Base-by-base conservation (phyloP, 2,888 invertebrate genomes). In the Leptinotarsa juncta region DNA sequence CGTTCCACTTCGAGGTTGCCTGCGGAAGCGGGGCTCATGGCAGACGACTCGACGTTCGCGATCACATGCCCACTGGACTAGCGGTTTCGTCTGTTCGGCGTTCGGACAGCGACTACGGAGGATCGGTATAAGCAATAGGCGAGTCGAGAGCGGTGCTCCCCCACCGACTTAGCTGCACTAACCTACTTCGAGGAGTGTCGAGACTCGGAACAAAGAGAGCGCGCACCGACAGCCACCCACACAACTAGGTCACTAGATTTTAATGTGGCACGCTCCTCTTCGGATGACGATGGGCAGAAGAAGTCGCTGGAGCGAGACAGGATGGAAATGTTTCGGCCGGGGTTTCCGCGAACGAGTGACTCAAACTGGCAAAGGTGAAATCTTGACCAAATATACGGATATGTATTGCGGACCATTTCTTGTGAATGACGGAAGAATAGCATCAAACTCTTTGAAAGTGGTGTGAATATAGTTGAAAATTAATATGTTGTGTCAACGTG, bases 1-100 rank as follows among this genome's bases (percentile, higher is more conserved):
- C 91, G 89, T 88, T 92, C 92, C 83, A 91, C 90, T 87, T 91
- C 90, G 79, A 91, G 86, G 82, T 89, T 87, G 82, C 90, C 90
- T 86, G 90, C 89, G 87, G 91, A 90, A 88, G 93, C 93, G 89
- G 94, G 94, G 91, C 94, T 94, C 94, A 94, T 94, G 89, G 91
- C 82, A 91, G 89, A 87, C 53, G 68, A 73, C 4, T 20, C 23
- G 20, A 70, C 78, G 71, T 60, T 74, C 67, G 62, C 75, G 74
- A 60, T 77, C 78, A 77, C 81, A 82, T 82, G 79, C 80, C 80
- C 77, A 73, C 73, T 78, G 77, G 78, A 82, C 82, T 81, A 81
- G 74, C 82, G 81, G 82, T 23, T 57, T 23, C 14, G 57, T 23
- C 57, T 81, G 81, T 79, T 79, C 80, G 74, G 76, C 73, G 78